A percentile compares a stretch with the other conserved stretches of the same genome.
Conservation (phyloP, 2,113 vertebrate genomes). For the Hippocampus abdominalis region DNA sequence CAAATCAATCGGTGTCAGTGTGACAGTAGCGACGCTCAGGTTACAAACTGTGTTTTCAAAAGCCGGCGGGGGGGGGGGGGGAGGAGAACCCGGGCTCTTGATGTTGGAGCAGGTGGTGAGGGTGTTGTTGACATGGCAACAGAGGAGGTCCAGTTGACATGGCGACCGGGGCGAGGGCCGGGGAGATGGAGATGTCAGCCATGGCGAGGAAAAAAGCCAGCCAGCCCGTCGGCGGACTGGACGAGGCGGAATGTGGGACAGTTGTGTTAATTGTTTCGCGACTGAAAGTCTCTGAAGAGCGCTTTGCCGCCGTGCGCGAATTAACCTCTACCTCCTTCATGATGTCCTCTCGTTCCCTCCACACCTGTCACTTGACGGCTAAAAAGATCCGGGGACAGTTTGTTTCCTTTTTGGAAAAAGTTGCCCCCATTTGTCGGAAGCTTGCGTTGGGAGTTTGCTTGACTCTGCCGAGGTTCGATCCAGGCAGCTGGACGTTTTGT, state of each 20-base stretch:
- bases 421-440: neutral
- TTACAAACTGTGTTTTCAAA: neutral
- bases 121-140: slow-evolving; percentile 64
- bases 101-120: slow-evolving; percentile 64
- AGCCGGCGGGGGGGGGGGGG: slow-evolving; percentile 19
- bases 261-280: slow-evolving; percentile 62
- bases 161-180: slow-evolving; percentile 24
- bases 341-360: slow-evolving; percentile 20
- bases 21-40: neutral
- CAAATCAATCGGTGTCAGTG: neutral
- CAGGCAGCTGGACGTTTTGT: neutral
- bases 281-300: slow-evolving; percentile 57
- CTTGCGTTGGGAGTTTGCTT: neutral
- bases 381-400: neutral
- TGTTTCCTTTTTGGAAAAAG: neutral
- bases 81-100: slow-evolving; percentile 37
- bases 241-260: slow-evolving; percentile 63
- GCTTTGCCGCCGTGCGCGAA: slow-evolving; percentile 53
- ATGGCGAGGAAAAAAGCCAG: neutral
- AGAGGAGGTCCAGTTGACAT: slow-evolving; percentile 54
- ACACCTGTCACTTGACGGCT: slow-evolving; percentile 20
- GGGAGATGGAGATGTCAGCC: slow-evolving; percentile 33
- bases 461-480: neutral
- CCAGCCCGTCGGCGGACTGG: slow-evolving; percentile 20
- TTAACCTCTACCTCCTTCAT: slow-evolving; percentile 64